A percentile compares a stretch with the other conserved stretches of the same genome.
These are phyloP conservation scores for Pantherophis alleghaniensis DNA, from an alignment of 2,797 vertebrate species.

Conservation along the genomic window DNA sequence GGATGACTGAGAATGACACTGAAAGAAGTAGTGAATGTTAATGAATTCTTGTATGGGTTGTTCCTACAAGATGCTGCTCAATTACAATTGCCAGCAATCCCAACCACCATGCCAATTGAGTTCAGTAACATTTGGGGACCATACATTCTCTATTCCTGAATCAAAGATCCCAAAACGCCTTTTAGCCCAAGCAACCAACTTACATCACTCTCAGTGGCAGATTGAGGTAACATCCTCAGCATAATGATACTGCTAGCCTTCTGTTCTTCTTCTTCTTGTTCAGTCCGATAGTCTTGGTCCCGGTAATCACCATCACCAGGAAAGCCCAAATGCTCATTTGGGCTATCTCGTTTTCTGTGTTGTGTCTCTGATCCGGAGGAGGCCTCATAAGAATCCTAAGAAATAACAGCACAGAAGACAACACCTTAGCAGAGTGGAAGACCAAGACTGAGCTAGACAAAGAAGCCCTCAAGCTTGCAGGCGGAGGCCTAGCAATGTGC, in stretches of 20 bases:
- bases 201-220: conserved; percentile 86
- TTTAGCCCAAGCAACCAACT: conserved; percentile 17
- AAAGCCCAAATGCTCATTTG: conserved; percentile 61
- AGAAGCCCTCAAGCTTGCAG: neutral
- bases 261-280: conserved; percentile 83
- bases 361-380: conserved; percentile 64
- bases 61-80: neutral
- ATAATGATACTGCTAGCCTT: conserved; percentile 92
- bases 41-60: neutral
- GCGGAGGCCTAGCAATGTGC: neutral
- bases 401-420: conserved; percentile 45
- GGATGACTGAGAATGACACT: neutral
- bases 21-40: neutral
- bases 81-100: neutral
- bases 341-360: conserved; percentile 57
- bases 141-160: neutral
- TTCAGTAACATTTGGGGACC: neutral
- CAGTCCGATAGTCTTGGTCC: conserved; percentile 89
- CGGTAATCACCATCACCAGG: conserved; percentile 78
- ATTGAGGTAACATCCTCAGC: conserved; percentile 89
- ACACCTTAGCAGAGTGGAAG: neutral
- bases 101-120: neutral
- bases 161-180: neutral
- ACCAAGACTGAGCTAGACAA: neutral
- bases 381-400: conserved; percentile 66